These are phyloP conservation scores for Sthenelais limicola DNA, from an alignment of 2,888 invertebrate genomes.

Conservation along the genomic window DNA sequence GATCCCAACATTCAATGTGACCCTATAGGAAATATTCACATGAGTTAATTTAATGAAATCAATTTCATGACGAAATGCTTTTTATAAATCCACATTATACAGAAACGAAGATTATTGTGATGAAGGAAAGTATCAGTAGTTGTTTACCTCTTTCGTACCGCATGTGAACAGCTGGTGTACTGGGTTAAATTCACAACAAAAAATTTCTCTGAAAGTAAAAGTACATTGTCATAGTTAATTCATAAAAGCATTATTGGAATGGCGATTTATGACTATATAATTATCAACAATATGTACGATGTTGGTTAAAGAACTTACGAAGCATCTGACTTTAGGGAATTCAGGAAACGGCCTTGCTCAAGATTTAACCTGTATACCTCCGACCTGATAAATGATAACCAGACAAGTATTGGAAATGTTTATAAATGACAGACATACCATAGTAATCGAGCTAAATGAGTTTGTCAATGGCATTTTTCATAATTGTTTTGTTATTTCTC, in stretches of 20 bases:
- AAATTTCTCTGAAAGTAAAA: slow-evolving; percentile 73
- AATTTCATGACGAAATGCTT: too few species aligned
- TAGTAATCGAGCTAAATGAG: too few species aligned
- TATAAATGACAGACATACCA: too few species aligned
- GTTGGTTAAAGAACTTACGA: slow-evolving; percentile 56
- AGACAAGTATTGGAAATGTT: background rate
- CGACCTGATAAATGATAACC: slow-evolving; percentile 75
- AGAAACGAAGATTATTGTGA: background rate
- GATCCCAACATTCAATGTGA: slow-evolving; percentile 97
- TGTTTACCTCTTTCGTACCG: slow-evolving; percentile 83
- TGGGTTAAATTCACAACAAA: slow-evolving; percentile 89
- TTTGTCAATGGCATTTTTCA: too few species aligned
- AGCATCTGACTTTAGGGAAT: slow-evolving; percentile 84
- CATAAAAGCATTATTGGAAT: background rate
- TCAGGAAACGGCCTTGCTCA: slow-evolving; percentile 94
- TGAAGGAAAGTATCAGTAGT: background rate
- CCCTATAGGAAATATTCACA: too few species aligned
- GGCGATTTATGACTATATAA: background rate
- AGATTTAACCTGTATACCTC: slow-evolving; percentile 96
- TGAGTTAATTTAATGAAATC: too few species aligned
- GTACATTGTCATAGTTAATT: background rate
- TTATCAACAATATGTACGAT: too few species aligned
- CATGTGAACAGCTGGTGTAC: slow-evolving; percentile 88
- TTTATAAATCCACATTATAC: too few species aligned
- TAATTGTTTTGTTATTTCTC: background rate